Evolutionary conservation across 2,888 invertebrate species (phyloP).

Genomic region (Lepidochrysops patricia): DNA sequence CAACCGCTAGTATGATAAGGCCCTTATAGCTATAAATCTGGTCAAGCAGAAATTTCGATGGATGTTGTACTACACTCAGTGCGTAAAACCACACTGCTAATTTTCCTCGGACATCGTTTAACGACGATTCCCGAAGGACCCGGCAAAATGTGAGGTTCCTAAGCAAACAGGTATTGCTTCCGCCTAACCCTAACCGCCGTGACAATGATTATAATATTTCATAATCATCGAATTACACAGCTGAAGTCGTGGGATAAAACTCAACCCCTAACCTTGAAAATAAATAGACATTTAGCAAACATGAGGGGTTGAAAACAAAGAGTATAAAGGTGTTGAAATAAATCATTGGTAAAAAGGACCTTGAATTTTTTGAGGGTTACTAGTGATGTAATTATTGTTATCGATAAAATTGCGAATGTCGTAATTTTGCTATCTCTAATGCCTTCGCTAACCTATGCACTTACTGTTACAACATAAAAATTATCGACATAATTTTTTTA

Average conservation of each 20-base stretch:
- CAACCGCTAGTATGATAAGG: too few species aligned
- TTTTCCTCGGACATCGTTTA: too few species aligned
- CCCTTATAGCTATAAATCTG: too few species aligned
- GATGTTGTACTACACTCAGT: too few species aligned
- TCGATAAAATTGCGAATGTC: not conserved
- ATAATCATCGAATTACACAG: conserved; percentile 27
- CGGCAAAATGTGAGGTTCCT: not conserved
- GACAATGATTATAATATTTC: conserved; percentile 10
- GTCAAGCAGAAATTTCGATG: too few species aligned
- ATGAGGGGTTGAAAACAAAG: conserved; percentile 38
- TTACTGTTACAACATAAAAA: too few species aligned
- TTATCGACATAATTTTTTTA: too few species aligned
- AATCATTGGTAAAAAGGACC: conserved; percentile 28
- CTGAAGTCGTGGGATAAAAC: conserved; percentile 39
- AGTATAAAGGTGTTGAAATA: conserved; percentile 35
- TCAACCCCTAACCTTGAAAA: conserved; percentile 36
- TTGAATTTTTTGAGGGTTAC: conserved; percentile 21
- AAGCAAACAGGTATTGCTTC: not conserved
- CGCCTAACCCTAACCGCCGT: not conserved
- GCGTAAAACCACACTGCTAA: too few species aligned
- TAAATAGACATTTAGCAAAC: conserved; percentile 45
- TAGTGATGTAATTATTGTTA: not conserved
- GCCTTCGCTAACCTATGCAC: too few species aligned
- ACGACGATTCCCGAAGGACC: too few species aligned
- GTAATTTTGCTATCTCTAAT: too few species aligned